phyloP scores from a whole-genome alignment of 1,140 invertebrate genomes.

The Vollenhovia emeryi region DNA sequence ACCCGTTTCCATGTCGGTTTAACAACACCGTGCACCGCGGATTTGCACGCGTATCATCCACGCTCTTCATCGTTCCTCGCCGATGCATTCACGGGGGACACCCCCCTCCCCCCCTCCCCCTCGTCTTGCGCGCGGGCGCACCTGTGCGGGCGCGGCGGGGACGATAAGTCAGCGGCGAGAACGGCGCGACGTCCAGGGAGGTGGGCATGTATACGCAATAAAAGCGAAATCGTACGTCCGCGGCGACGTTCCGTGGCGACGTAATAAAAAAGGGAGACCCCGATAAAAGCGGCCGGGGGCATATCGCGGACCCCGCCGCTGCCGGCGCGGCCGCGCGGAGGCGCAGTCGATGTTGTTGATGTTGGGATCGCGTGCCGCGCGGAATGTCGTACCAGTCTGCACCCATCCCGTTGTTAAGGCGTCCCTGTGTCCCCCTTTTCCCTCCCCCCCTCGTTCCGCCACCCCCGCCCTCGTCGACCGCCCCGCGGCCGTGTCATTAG shows the following conservation, averaged over 20 bases:
- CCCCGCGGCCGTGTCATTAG: conserved; percentile 74
- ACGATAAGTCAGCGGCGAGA: conserved; percentile 56
- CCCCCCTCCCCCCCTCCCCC: background rate
- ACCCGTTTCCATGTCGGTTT: conserved; percentile 68
- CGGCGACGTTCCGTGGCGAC: conserved; percentile 25
- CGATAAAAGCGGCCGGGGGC: conserved; percentile 48
- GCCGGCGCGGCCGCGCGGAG: conserved; percentile 30
- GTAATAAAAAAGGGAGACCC: conserved; percentile 60
- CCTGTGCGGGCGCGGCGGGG: conserved; percentile 44
- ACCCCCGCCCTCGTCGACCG: conserved; percentile 17
- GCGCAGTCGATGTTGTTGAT: conserved; percentile 70
- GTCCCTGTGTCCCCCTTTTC: conserved; percentile 20
- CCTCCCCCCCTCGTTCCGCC: too few species aligned
- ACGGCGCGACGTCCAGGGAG: conserved; percentile 7
- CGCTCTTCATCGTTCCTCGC: conserved; percentile 54
- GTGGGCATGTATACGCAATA: conserved; percentile 46
- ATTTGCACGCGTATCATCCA: conserved; percentile 70
- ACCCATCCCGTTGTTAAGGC: conserved; percentile 72
- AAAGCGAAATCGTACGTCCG: conserved; percentile 62
- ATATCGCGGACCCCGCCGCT: conserved; percentile 32
- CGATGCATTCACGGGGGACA: background rate
- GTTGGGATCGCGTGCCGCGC: conserved; percentile 69
- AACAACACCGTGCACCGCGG: conserved; percentile 59
- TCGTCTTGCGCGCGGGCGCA: conserved; percentile 39
- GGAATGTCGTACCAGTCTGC: conserved; percentile 79